Base-by-base conservation (phyloP, 2,113 vertebrate genomes). In the Petrocephalus microphthalmus region DNA sequence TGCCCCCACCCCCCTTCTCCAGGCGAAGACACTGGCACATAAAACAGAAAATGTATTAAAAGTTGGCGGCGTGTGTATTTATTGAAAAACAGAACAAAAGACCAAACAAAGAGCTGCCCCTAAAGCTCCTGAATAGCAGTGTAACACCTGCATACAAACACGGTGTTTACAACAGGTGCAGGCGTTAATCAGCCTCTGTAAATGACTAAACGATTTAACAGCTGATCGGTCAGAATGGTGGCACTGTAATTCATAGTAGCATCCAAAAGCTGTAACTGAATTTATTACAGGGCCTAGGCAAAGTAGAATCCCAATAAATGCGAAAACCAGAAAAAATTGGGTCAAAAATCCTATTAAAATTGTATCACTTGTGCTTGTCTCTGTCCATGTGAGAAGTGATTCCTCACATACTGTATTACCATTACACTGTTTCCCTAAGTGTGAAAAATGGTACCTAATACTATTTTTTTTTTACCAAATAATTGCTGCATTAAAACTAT, bases 181-280 rank as follows among this genome's bases (percentile, higher is more conserved):
- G n/a, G 60, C 5, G 17, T 19, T 78, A 37, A 78, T 78, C 71
- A 78, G 71, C 33, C 29, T 42, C 15, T 78, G 71, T 7, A 78
- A 78, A 78, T 42, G 71, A 78, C 71, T 78, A 37, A 78, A 42
- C 71, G 6, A 78, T 78, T 78, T 78, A 78, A 78, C 71, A 78
- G 71, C 71, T 78, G 71, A 78, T 78, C 15, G n/a, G 29, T 42
- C 37, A 78, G 33, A 78, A 78, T 7, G 2, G 1, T 19, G 29
- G 33, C 33, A 78, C 71, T 42, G 33, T 78, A 19, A 42, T 78
- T 78, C 71, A 78, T 42, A 78, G 71, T 37, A 78, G 19, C 33
- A 42, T 78, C 15, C 29, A 19, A 78, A 78, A 78, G 71, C 71
- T 78, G 33, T 42, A 78, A 78, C 15, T 78, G 15, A 78, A 78